Conservation (phyloP, 2,113 vertebrate genomes). For the Crotophaga sulcirostris region DNA sequence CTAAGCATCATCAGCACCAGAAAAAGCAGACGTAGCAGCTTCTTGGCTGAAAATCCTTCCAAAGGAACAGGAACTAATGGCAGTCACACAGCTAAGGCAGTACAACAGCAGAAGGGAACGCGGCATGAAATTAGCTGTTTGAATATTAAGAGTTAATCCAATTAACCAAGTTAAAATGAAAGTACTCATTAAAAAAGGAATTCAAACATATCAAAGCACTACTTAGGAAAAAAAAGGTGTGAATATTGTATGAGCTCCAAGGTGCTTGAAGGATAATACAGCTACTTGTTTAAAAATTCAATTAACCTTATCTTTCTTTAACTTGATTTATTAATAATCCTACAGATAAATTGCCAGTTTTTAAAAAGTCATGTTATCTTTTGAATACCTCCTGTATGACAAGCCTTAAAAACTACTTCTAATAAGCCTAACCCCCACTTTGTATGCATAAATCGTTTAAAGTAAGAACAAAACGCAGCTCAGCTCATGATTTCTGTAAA, state of each 20-base stretch:
- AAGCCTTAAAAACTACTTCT: slow-evolving; percentile 60
- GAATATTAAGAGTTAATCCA: slow-evolving; percentile 50
- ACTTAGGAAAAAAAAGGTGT: slow-evolving; percentile 42
- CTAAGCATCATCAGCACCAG: slow-evolving; percentile 53
- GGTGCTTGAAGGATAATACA: slow-evolving; percentile 75
- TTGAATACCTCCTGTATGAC: slow-evolving; percentile 59
- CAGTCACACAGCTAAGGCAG: not conserved
- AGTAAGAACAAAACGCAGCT: slow-evolving; percentile 47
- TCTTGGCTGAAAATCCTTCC: slow-evolving; percentile 18
- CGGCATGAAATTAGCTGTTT: not conserved
- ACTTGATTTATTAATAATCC: slow-evolving; percentile 77
- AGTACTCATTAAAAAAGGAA: slow-evolving; percentile 62
- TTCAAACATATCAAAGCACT: slow-evolving; percentile 69
- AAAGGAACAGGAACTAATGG: slow-evolving; percentile 37
- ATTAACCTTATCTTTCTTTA: slow-evolving; percentile 79
- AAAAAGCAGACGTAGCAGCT: slow-evolving; percentile 64
- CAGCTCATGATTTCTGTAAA: slow-evolving; percentile 32
- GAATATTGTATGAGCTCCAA: slow-evolving; percentile 73
- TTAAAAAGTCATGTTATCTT: slow-evolving; percentile 70
- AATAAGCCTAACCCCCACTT: slow-evolving; percentile 30
- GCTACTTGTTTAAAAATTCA: slow-evolving; percentile 77
- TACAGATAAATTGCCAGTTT: slow-evolving; percentile 69
- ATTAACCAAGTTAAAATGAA: slow-evolving; percentile 56
- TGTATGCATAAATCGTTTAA: slow-evolving; percentile 39
- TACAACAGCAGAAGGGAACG: slow-evolving; percentile 3